Evolutionary conservation across 2,113 vertebrate genomes (phyloP), one percentile per base, ranked within the genome.

Genomic region (Apistogramma diplotaenia): DNA sequence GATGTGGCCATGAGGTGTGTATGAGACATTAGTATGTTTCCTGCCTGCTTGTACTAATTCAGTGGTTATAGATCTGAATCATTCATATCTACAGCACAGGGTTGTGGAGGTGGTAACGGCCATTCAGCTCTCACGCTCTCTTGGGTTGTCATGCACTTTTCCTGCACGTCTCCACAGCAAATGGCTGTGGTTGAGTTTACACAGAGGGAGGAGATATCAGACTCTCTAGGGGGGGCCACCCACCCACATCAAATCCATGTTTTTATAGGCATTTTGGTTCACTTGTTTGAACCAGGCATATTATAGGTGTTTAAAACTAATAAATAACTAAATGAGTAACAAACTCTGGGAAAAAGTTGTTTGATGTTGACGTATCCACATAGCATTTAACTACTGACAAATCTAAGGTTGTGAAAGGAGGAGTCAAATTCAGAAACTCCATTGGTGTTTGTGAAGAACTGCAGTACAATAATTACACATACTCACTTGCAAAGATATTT

Each of bases 11-110:
- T 85, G 85, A 83, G 78, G 79, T 65, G 37, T 16, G 25, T n/a
- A 53, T 92, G 86, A 93, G 86, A 85, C 85, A 88, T 33, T 59
- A 31, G 23, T n/a, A 74, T n/a, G 46, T 83, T 90, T 84, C 80
- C 67, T 70, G 76, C 55, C 19, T 21, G 8, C 62, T 27, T 1
- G 3, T 67, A 16, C 54, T 1, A 61, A 75, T 29, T 57, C 16
- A 55, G 2, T n/a, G 3, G 77, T 55, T 13, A 19, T 11, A 31
- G 23, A 74, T 78, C 27, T 89, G 89, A 91, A 75, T 91, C 84
- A 90, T 33, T 73, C 71, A 31, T 79, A 56, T 87, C 75, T 85
- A 87, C 25, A 77, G 74, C 57, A 31, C 13, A 3, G 57, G 56
- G 70, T 4, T 74, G 82, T 73, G 65, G 53, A 84, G 3, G 79